Percentiles rank a stretch among this genome's conserved stretches.
Conservation (phyloP, 2,797 vertebrate species). For the Aythya fuligula region DNA sequence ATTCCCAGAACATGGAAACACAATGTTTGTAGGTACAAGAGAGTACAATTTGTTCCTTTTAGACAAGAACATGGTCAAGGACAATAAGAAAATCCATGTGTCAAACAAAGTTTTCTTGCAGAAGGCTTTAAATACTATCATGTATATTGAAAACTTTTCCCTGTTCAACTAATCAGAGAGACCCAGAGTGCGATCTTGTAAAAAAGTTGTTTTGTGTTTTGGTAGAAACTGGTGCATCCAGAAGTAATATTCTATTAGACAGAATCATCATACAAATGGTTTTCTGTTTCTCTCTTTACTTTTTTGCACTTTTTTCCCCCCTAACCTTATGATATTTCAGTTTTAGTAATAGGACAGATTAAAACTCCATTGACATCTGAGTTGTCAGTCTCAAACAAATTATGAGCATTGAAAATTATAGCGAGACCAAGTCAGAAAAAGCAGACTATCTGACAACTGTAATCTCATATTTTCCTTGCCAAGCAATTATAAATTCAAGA, state of each 20-base stretch:
- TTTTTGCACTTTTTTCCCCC: background rate
- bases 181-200: background rate
- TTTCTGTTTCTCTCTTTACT: background rate
- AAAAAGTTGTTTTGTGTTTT: background rate
- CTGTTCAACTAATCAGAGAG: background rate
- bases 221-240: background rate
- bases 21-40: background rate
- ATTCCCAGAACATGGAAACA: background rate
- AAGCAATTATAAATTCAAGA: slow-evolving; percentile 68
- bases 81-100: background rate
- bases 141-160: background rate
- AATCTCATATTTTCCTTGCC: slow-evolving; percentile 33
- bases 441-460: slow-evolving; percentile 37
- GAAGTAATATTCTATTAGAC: background rate
- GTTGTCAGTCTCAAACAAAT: background rate
- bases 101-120: background rate
- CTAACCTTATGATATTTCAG: background rate
- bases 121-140: background rate
- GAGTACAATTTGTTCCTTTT: background rate
- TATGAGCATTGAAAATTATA: background rate
- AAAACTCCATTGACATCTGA: background rate
- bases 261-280: background rate
- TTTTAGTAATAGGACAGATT: background rate
- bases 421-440: slow-evolving; percentile 21
- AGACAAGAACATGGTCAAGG: background rate